Percentiles rank a stretch among this genome's conserved stretches.
These are phyloP conservation scores for Halcyon malimbica DNA, from an alignment of 2,113 vertebrate species.

Conservation along the genomic window DNA sequence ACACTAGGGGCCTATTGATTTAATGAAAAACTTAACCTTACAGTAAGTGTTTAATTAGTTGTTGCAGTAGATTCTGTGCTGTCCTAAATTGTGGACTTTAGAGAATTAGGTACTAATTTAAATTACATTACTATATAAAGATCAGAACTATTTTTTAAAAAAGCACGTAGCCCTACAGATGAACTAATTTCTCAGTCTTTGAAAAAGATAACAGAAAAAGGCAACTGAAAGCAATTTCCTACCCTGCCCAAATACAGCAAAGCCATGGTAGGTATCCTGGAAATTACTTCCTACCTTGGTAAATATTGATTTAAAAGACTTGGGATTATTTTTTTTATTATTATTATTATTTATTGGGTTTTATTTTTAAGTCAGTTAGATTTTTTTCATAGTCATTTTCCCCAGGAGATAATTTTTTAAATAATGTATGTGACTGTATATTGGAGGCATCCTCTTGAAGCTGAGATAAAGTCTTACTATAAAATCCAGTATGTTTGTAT, in stretches of 20 bases:
- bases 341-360: no score
- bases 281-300: slow-evolving; percentile 36
- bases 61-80: slow-evolving; percentile 75
- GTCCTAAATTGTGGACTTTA: slow-evolving; percentile 83
- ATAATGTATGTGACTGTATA: background rate
- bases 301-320: slow-evolving; percentile 60
- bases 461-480: background rate
- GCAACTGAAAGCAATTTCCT: slow-evolving; percentile 56
- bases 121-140: slow-evolving; percentile 80
- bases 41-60: slow-evolving; percentile 88
- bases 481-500: background rate
- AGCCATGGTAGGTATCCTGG: background rate
- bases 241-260: slow-evolving; percentile 47
- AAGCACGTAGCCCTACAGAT: slow-evolving; percentile 66
- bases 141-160: slow-evolving; percentile 74
- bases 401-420: background rate
- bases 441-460: background rate
- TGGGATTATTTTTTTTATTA: no score
- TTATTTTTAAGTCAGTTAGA: background rate
- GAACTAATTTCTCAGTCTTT: slow-evolving; percentile 72
- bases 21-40: slow-evolving; percentile 89
- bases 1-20: slow-evolving; percentile 87
- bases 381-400: slow-evolving; percentile 21
- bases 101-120: slow-evolving; percentile 83
- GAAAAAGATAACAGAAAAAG: slow-evolving; percentile 65